phyloP scores from a whole-genome alignment of 2,888 invertebrate genomes.

The Cosmia trapezina region DNA sequence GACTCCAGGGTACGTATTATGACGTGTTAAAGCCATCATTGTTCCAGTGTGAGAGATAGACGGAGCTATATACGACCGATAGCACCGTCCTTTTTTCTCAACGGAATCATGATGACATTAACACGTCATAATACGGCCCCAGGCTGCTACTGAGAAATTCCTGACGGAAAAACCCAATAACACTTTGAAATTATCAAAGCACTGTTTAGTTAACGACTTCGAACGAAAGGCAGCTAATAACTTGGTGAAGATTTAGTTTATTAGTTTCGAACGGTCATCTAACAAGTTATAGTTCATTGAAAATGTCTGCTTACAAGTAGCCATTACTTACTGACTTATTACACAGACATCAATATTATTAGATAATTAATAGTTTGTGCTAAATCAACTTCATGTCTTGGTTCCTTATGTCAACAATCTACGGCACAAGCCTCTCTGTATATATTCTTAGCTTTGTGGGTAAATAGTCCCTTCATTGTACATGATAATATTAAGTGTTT shows the following conservation, averaged over 20 bases:
- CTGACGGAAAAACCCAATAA: not conserved
- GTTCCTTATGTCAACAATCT: slow-evolving; percentile 8
- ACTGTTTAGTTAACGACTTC: not conserved
- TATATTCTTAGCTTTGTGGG: slow-evolving; percentile 9
- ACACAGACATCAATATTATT: slow-evolving; percentile 18
- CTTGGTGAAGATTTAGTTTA: slow-evolving; percentile 9
- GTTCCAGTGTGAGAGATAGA: too few species aligned
- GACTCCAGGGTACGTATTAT: too few species aligned
- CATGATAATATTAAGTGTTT: slow-evolving; percentile 32
- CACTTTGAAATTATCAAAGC: not conserved
- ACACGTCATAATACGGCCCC: too few species aligned
- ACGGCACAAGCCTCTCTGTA: slow-evolving; percentile 14
- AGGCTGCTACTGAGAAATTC: not conserved
- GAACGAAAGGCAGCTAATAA: slow-evolving; percentile 7
- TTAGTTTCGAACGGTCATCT: slow-evolving; percentile 22
- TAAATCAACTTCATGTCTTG: slow-evolving; percentile 25
- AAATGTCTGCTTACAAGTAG: slow-evolving; percentile 15
- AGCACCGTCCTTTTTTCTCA: too few species aligned
- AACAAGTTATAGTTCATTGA: slow-evolving; percentile 17
- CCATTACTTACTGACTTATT: slow-evolving; percentile 10
- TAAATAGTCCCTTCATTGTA: slow-evolving; percentile 23
- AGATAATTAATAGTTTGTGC: not conserved
- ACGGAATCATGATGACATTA: too few species aligned
- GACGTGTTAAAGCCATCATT: too few species aligned
- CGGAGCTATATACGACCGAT: too few species aligned